A percentile compares a stretch with the other conserved stretches of the same genome.
Conservation (phyloP, 2,797 vertebrate species). For the Spinibarbus caldwelli region DNA sequence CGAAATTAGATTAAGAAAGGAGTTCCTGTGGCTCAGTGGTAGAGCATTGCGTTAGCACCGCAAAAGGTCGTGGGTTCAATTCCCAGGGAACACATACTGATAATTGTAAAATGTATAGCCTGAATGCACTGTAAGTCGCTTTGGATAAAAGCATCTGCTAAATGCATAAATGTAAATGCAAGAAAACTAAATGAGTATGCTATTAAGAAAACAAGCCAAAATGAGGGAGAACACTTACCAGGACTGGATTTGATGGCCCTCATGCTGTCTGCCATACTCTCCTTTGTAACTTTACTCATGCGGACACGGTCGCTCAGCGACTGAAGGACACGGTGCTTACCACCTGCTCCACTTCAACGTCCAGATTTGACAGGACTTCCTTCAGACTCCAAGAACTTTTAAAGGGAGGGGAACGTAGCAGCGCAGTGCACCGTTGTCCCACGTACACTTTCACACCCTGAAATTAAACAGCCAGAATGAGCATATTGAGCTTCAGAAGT, state of each 20-base stretch:
- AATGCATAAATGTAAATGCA: too few relatives aligned
- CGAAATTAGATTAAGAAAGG: not conserved
- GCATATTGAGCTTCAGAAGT: too few relatives aligned
- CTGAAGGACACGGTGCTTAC: constrained; percentile 89
- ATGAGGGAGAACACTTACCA: constrained; percentile 72
- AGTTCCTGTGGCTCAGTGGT: too few relatives aligned
- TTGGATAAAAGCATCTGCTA: too few relatives aligned
- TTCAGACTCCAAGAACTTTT: constrained; percentile 68
- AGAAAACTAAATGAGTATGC: constrained; percentile 2
- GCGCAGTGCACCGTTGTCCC: constrained; percentile 84
- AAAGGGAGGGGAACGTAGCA: constrained; percentile 76
- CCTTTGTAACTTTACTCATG: constrained; percentile 75
- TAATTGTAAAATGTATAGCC: too few relatives aligned
- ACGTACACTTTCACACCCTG: constrained; percentile 81
- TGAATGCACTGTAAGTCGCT: too few relatives aligned
- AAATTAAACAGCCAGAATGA: not conserved
- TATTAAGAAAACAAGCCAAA: not conserved
- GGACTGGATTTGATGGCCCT: constrained; percentile 93
- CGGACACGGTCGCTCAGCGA: constrained; percentile 87
- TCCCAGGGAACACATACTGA: too few relatives aligned
- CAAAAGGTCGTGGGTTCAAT: too few relatives aligned
- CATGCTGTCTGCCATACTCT: constrained; percentile 83
- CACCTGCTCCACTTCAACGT: constrained; percentile 77
- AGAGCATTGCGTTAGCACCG: too few relatives aligned
- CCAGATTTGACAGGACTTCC: constrained; percentile 76